phyloP scores from a whole-genome alignment of 2,888 invertebrate genomes.

The Cepaea hortensis region DNA sequence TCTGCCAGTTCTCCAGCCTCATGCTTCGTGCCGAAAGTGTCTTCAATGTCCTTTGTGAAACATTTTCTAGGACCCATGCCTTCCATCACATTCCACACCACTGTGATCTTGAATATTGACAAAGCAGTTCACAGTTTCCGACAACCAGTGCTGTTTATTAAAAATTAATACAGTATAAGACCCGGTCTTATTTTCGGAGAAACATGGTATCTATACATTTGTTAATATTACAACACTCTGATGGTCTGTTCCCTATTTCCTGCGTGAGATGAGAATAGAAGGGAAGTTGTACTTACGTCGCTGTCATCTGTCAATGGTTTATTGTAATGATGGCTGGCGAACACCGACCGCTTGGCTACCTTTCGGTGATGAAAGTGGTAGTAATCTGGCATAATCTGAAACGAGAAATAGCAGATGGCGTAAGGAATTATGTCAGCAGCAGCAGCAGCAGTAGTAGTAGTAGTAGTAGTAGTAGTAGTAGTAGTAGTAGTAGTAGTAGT shows the following conservation, averaged over 20 bases:
- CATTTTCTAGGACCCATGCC: too few species aligned
- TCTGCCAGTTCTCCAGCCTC: too few species aligned
- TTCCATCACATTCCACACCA: too few species aligned
- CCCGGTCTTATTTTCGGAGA: neutral
- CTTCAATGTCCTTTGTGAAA: too few species aligned
- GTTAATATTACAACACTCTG: neutral
- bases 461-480: neutral
- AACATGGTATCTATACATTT: neutral
- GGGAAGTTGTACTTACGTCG: slow-evolving; percentile 80
- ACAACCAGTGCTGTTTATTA: neutral
- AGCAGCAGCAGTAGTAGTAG: neutral
- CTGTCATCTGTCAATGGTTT: slow-evolving; percentile 84
- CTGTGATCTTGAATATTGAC: too few species aligned
- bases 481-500: slow-evolving; percentile 15
- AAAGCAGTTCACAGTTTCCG: too few species aligned
- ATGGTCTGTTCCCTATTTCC: neutral
- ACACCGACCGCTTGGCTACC: slow-evolving; percentile 86
- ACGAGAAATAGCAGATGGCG: slow-evolving; percentile 73
- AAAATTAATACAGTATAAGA: neutral
- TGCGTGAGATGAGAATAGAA: too few species aligned
- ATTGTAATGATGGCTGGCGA: slow-evolving; percentile 84
- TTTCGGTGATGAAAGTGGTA: slow-evolving; percentile 90
- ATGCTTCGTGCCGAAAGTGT: too few species aligned
- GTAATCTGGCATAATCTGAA: slow-evolving; percentile 91
- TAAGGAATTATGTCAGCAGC: neutral